phyloP scores from a whole-genome alignment of 2,888 invertebrate species.

The Hemistola chrysoprasaria region DNA sequence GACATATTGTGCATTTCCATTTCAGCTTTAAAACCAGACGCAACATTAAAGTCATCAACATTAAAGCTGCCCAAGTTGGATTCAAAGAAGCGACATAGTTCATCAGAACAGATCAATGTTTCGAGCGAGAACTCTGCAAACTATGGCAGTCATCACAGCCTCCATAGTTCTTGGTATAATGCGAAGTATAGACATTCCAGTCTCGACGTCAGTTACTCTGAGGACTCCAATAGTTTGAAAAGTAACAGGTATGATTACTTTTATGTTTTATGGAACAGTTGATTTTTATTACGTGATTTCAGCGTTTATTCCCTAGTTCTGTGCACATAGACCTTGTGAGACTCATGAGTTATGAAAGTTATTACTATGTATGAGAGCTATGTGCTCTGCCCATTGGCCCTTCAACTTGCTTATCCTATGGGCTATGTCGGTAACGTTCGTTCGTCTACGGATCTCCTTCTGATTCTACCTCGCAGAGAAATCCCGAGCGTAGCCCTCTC shows the following conservation, averaged over 20 bases:
- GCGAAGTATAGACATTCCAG: conserved; percentile 67
- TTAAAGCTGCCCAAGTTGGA: conserved; percentile 76
- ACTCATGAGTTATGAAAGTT: no score
- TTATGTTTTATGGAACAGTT: background rate
- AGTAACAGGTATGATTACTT: conserved; percentile 74
- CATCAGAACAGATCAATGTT: conserved; percentile 63
- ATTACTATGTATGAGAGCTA: no score
- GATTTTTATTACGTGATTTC: no score
- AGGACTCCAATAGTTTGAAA: conserved; percentile 87
- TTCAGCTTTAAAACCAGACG: conserved; percentile 60
- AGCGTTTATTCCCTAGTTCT: no score
- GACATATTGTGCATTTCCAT: no score
- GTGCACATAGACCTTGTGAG: no score
- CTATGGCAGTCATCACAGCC: conserved; percentile 69
- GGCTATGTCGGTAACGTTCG: no score
- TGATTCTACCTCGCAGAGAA: no score
- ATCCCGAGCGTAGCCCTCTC: no score
- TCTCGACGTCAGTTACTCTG: conserved; percentile 81
- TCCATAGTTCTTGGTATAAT: conserved; percentile 67
- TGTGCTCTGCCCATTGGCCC: no score
- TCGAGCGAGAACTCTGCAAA: conserved; percentile 58
- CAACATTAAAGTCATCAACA: conserved; percentile 59
- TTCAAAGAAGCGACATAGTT: conserved; percentile 80
- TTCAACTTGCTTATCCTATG: no score
- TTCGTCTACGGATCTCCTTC: no score